Base-by-base conservation (phyloP, 2,797 vertebrate genomes). In the Moxostoma hubbsi region DNA sequence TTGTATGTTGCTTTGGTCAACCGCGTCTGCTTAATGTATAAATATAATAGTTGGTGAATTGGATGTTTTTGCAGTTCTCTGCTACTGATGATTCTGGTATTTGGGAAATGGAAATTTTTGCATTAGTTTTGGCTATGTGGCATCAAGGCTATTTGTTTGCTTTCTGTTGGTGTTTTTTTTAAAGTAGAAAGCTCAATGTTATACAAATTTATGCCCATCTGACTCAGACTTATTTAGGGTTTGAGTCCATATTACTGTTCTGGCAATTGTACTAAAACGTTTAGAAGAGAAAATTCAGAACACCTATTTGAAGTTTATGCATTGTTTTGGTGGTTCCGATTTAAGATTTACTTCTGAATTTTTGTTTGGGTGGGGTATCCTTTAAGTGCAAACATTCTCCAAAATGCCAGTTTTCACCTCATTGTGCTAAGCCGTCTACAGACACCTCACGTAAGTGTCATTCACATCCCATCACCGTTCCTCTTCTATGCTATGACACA, bases 151-250 rank as follows among this genome's bases (percentile, higher is more conserved):
- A 43, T 58, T 61, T 73, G 45, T 72, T 74, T 61, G 65, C 8
- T 61, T 82, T 2, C 77, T 83, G 15, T 18, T 51, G 36, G 36
- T 36, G 36, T 36, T 36, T 36, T 36, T 36, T 36, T 36, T 36
- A 36, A 58, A 67, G 53, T 11, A 18, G 59, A 10, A 16, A 49
- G 59, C 16, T 82, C 43, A 80, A 54, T 64, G 50, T 53, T 47
- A 85, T 83, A 75, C 86, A 91, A 93, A 92, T 92, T 87, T 93
- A 92, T 94, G 93, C 92, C 92, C 92, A 93, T 94, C 91, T 83
- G 9, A 73, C 76, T 81, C 65, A 36, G 36, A 67, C 55, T 59
- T 78, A 18, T 13, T 45, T 66, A 65, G 7, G 36, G 36, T 43
- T 4, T 7, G 3, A 45, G 7, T 45, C 12, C 15, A 36, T 36